Base-by-base conservation (phyloP, 2,113 vertebrate genomes). In the Picathartes gymnocephalus region DNA sequence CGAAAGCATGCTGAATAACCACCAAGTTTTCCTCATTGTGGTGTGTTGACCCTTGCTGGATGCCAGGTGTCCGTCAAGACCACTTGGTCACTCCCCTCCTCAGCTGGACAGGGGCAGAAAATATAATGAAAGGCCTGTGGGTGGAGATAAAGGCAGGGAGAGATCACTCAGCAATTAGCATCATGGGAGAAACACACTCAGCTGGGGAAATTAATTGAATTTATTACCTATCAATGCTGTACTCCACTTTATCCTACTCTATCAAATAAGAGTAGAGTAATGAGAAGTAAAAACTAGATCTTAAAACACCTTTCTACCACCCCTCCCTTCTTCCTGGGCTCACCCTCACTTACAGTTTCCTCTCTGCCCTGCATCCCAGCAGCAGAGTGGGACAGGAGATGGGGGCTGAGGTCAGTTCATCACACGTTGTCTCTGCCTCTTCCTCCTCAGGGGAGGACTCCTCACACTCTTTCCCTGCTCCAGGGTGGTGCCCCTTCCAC, bases 81-180 rank as follows among this genome's bases (percentile, higher is more conserved):
- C 18, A 11, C 8, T 47, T 2, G 25, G 16, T 85, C 30, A 40
- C 39, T 80, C 15, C 13, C 6, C 18, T 66, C 30, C 40, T 73
- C 60, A 48, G 12, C 12, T 47, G 66, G 13, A 20, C 17, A 18
- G 22, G 24, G n/a, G 10, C 25, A 54, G 53, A 53, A 53, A 66
- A 66, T 47, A 33, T 1, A 47, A 42, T 8, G 1, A 66, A 66
- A 73, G 17, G 28, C 22, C 15, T 25, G 18, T 72, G 45, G 30
- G 4, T 53, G 0, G 0, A 60, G 37, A 35, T 35, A 40, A 7
- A 21, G 25, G 15, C 40, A 66, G 4, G 12, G 51, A 66, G 39
- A 58, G n/a, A 27, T 66, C 45, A 40, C n/a, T 60, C 60, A 66
- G 30, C n/a, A 60, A 31, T 60, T n/a, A 30, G 11, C 5, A 8